phyloP scores from a whole-genome alignment of 2,888 invertebrate species.

The Pilophorus perplexus region DNA sequence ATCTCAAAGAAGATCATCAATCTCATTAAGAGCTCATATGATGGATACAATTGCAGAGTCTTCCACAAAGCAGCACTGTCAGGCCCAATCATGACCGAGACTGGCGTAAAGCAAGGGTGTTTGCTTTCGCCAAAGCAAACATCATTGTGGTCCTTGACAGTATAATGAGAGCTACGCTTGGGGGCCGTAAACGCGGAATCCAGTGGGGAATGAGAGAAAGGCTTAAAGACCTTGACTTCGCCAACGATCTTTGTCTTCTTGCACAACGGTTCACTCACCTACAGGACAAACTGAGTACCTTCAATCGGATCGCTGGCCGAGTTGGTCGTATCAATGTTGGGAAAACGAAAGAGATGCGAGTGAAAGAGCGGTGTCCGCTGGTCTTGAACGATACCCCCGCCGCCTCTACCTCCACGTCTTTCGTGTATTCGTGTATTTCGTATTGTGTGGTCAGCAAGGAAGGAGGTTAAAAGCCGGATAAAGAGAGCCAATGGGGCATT shows the following conservation, averaged over 20 bases:
- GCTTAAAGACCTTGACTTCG: conserved; percentile 13
- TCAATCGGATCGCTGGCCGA: neutral
- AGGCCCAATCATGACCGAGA: too few species aligned
- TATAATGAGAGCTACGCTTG: conserved; percentile 9
- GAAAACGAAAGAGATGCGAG: neutral
- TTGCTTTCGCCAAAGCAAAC: too few species aligned
- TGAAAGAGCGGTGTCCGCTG: neutral
- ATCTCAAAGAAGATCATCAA: too few species aligned
- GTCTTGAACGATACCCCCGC: neutral
- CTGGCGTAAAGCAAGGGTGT: too few species aligned
- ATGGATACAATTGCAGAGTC: too few species aligned
- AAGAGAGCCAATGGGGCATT: too few species aligned
- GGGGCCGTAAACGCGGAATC: neutral
- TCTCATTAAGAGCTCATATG: too few species aligned
- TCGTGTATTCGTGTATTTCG: neutral
- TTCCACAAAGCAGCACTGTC: too few species aligned
- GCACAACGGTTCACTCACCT: neutral
- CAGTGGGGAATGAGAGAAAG: conserved; percentile 1
- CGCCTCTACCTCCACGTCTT: neutral
- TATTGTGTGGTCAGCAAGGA: neutral
- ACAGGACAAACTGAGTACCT: neutral
- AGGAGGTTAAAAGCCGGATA: neutral
- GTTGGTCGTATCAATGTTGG: neutral
- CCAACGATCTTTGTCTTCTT: neutral
- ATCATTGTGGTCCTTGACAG: conserved; percentile 12